These are phyloP conservation scores for Nineta flava DNA, from an alignment of 2,888 invertebrate genomes.

Conservation along the genomic window DNA sequence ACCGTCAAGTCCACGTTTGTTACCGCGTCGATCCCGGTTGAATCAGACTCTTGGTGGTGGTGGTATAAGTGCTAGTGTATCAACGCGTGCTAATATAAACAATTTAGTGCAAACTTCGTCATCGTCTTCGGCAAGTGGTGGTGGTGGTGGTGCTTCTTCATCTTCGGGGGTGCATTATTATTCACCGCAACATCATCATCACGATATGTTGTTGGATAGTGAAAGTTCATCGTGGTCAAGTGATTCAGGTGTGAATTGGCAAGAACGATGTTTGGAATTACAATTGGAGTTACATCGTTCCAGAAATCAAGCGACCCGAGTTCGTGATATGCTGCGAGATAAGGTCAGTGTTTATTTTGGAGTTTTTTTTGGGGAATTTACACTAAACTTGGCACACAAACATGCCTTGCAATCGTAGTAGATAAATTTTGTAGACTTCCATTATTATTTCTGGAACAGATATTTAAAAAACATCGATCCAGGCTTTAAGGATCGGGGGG, in stretches of 20 bases:
- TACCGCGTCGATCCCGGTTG: conserved; percentile 34
- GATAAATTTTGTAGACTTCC: too few relatives aligned
- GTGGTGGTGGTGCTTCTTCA: neutral
- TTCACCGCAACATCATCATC: conserved; percentile 11
- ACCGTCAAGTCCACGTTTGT: conserved; percentile 54
- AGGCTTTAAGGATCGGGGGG: too few relatives aligned
- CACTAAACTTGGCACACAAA: too few relatives aligned
- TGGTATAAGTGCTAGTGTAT: conserved; percentile 47
- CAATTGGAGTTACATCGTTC: conserved; percentile 76
- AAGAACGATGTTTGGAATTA: conserved; percentile 71
- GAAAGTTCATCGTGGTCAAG: conserved; percentile 26
- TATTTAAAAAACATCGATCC: too few relatives aligned
- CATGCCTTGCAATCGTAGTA: too few relatives aligned
- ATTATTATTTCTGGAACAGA: too few relatives aligned
- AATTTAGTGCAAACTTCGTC: conserved; percentile 15
- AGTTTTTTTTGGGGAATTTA: too few relatives aligned
- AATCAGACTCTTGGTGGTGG: conserved; percentile 34
- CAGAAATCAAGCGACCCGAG: conserved; percentile 71
- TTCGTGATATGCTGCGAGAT: conserved; percentile 75
- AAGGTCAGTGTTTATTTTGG: conserved; percentile 50
- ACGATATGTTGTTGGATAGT: conserved; percentile 25
- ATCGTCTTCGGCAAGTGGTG: neutral
- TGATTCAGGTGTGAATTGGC: conserved; percentile 55
- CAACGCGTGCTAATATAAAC: conserved; percentile 21
- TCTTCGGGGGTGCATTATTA: neutral